Percentiles rank a stretch among this genome's conserved stretches.
Conservation (phyloP, 2,888 invertebrate genomes). For the Drosophila buzzatii region DNA sequence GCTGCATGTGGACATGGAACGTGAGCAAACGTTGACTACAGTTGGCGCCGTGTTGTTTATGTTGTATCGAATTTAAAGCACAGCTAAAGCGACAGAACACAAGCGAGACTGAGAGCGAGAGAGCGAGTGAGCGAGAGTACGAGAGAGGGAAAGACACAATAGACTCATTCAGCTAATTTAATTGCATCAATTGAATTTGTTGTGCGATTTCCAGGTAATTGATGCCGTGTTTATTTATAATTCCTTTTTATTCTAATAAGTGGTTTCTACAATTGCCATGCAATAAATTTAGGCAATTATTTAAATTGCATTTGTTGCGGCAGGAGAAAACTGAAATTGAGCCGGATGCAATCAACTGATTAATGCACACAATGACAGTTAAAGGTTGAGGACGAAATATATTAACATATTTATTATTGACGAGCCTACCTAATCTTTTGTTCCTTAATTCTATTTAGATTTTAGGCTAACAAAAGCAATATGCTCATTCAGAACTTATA, state of each 20-base stretch:
- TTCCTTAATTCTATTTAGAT: neutral
- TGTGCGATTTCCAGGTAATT: conserved; percentile 1
- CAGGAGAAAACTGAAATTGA: neutral
- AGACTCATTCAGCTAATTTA: conserved; percentile 9
- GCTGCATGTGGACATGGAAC: conserved; percentile 49
- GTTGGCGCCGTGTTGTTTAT: conserved; percentile 65
- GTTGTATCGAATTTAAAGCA: conserved; percentile 57
- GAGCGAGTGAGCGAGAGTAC: neutral
- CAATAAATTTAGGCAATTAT: neutral
- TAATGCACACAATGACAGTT: neutral
- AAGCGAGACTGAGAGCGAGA: neutral
- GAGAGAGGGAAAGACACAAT: neutral
- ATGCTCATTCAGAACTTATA: neutral
- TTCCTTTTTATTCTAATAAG: conserved; percentile 1
- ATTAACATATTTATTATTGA: neutral
- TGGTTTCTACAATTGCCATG: neutral
- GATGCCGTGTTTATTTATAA: conserved; percentile 1
- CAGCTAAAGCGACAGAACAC: neutral
- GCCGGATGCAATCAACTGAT: neutral
- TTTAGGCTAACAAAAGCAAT: neutral
- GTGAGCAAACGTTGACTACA: conserved; percentile 65
- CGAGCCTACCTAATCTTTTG: accelerated
- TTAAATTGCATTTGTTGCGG: neutral
- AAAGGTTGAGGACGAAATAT: neutral
- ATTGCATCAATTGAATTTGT: conserved; percentile 22